phyloP scores from a whole-genome alignment of 2,888 invertebrate genomes.

The Acanthococcus lagerstroemiae region DNA sequence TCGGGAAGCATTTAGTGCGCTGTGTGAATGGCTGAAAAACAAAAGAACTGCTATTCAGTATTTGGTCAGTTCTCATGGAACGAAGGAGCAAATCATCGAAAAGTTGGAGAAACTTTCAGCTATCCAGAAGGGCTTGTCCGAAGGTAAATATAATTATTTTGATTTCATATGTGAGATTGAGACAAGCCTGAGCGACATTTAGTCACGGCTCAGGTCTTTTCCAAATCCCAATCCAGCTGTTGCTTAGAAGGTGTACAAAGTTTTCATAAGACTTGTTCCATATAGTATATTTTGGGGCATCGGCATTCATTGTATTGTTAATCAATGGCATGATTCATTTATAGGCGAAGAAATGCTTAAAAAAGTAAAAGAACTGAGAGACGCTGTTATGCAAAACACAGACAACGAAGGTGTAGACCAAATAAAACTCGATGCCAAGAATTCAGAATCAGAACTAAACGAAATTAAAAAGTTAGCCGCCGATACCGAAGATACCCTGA shows the following conservation, averaged over 20 bases:
- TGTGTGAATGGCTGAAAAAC: constrained; percentile 75
- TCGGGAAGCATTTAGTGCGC: constrained; percentile 68
- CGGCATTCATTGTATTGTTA: too few species aligned
- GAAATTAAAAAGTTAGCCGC: constrained; percentile 62
- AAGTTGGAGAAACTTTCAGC: constrained; percentile 65
- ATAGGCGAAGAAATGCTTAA: constrained; percentile 21
- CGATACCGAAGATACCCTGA: constrained; percentile 63
- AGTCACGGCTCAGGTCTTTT: too few species aligned
- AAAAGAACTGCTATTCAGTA: constrained; percentile 72
- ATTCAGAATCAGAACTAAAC: constrained; percentile 72
- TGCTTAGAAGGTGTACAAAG: background rate
- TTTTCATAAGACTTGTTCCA: background rate
- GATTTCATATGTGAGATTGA: too few species aligned
- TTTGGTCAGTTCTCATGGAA: constrained; percentile 78
- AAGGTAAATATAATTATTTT: too few species aligned
- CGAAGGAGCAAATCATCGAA: constrained; percentile 63
- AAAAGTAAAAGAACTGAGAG: constrained; percentile 55
- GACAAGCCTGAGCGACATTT: too few species aligned
- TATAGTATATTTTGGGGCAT: too few species aligned
- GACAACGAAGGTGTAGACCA: constrained; percentile 73
- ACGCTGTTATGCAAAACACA: constrained; percentile 62
- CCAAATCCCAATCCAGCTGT: background rate
- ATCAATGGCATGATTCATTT: background rate
- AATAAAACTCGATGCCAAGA: constrained; percentile 70
- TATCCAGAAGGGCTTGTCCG: constrained; percentile 56